Evolutionary conservation across 2,113 vertebrate species (phyloP).

Genomic region (Motacilla alba): DNA sequence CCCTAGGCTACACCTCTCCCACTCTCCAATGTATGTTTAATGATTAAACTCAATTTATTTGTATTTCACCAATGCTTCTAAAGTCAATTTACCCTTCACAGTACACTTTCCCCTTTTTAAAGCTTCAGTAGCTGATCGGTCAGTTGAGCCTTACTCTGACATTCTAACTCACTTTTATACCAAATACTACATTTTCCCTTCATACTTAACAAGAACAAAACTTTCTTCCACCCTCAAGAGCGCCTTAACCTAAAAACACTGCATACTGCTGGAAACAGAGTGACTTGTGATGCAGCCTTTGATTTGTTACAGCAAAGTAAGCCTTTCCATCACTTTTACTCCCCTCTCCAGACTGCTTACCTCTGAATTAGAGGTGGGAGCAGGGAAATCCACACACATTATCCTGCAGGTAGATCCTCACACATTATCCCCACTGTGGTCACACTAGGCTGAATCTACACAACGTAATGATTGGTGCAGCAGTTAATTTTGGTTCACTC

Average conservation of each 20-base stretch:
- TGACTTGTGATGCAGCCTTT: background rate
- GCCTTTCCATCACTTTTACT: background rate
- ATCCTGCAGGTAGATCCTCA: background rate
- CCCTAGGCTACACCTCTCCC: background rate
- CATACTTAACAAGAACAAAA: background rate
- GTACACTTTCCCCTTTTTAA: background rate
- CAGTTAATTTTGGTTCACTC: background rate
- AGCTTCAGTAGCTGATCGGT: background rate
- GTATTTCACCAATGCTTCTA: background rate
- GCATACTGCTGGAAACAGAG: background rate
- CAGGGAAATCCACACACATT: background rate
- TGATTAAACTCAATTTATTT: constrained; percentile 25
- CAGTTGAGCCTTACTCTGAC: background rate
- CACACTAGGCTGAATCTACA: background rate
- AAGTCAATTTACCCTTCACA: background rate
- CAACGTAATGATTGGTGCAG: background rate
- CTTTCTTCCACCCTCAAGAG: background rate
- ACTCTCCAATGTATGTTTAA: background rate
- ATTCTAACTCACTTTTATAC: background rate
- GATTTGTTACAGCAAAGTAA: background rate
- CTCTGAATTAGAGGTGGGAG: background rate
- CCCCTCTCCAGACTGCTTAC: background rate
- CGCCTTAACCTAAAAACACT: background rate
- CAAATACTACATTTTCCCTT: background rate
- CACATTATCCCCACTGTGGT: background rate